Percentiles rank a stretch among this genome's conserved stretches.
Evolutionary conservation across 2,113 vertebrate genomes (phyloP).

Genomic region (Ophthalmolycus amberensis): DNA sequence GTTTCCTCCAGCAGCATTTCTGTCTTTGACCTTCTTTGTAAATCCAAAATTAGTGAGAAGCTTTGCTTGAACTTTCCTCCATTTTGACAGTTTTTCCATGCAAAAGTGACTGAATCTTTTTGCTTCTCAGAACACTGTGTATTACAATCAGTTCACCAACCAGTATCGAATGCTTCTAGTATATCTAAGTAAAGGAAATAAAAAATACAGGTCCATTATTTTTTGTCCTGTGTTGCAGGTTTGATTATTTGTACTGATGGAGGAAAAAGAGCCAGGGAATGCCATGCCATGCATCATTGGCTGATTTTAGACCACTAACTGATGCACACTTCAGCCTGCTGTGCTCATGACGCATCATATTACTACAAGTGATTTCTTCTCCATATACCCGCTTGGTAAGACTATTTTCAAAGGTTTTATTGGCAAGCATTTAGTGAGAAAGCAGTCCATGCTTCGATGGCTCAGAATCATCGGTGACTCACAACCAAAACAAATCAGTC

Average conservation of each 20-base stretch:
- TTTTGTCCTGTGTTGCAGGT: background rate
- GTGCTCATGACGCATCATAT: constrained; percentile 21
- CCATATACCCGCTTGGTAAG: constrained; percentile 25
- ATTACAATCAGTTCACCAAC: background rate
- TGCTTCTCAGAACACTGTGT: background rate
- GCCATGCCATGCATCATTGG: background rate
- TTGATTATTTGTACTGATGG: background rate
- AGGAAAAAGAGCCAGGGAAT: constrained; percentile 5
- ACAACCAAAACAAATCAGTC: constrained; percentile 68
- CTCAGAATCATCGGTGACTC: constrained; percentile 67
- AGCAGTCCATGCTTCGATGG: constrained; percentile 24
- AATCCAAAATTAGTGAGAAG: background rate
- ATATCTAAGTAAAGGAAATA: background rate
- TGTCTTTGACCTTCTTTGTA: background rate
- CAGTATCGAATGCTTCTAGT: background rate
- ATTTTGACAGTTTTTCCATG: background rate
- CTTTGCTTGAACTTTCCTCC: background rate
- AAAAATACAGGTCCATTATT: background rate
- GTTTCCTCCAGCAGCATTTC: background rate
- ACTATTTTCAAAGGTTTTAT: constrained; percentile 49
- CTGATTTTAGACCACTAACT: constrained; percentile 2
- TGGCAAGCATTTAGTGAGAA: constrained; percentile 48
- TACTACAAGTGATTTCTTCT: constrained; percentile 52
- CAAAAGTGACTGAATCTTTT: background rate
- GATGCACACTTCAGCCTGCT: background rate